A percentile compares a stretch with the other conserved stretches of the same genome.
These are phyloP conservation scores for Sycobia sp. DNA, from an alignment of 1,140 invertebrate species.

Conservation along the genomic window DNA sequence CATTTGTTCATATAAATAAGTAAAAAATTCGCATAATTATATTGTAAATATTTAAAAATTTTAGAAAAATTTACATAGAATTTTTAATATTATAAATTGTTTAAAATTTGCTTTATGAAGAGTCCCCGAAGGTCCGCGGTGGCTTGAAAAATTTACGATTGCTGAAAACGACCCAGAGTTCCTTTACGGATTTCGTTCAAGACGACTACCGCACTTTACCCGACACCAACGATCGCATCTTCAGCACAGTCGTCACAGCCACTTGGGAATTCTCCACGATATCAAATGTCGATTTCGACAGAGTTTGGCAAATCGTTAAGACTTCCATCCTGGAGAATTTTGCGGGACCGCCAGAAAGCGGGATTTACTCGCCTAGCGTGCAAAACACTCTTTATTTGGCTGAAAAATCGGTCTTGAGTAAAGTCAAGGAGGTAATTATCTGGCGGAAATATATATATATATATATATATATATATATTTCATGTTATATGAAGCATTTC, in stretches of 20 bases:
- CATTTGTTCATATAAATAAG: too few relatives aligned
- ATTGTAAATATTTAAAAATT: too few relatives aligned
- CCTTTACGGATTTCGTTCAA: conserved; percentile 77
- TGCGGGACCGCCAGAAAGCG: conserved; percentile 70
- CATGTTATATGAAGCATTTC: background rate
- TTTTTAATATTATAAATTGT: too few relatives aligned
- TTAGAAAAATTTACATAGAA: too few relatives aligned
- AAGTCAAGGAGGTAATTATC: conserved; percentile 63
- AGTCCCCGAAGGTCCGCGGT: conserved; percentile 66
- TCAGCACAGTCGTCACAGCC: conserved; percentile 74
- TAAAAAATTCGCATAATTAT: too few relatives aligned
- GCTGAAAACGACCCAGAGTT: conserved; percentile 67
- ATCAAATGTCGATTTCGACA: conserved; percentile 69
- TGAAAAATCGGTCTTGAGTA: conserved; percentile 69
- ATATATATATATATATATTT: too few relatives aligned
- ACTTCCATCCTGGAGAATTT: conserved; percentile 75
- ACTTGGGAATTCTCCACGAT: conserved; percentile 72
- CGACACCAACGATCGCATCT: conserved; percentile 74
- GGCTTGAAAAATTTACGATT: conserved; percentile 63
- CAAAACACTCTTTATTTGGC: conserved; percentile 77
- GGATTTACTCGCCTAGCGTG: conserved; percentile 74
- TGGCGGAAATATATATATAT: background rate
- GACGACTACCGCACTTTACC: conserved; percentile 76
- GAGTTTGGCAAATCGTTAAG: conserved; percentile 70
- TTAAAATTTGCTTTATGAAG: conserved; percentile 53